These are phyloP conservation scores for Apostichopus leukothele DNA, from an alignment of 53 echinoderm and acorn worm genomes.

Conservation along the genomic window DNA sequence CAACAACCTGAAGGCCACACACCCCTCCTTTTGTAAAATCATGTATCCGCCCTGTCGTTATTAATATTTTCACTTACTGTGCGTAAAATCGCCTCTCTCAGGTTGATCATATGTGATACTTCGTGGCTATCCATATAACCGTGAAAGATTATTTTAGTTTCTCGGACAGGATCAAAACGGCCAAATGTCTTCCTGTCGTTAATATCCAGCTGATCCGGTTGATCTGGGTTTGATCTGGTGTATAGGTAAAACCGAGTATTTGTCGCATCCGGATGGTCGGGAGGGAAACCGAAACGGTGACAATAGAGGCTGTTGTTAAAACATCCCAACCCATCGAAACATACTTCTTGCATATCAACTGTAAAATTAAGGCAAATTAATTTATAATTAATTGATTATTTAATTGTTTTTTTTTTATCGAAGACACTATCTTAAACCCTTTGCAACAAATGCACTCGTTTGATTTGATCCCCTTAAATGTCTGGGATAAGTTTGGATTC, in stretches of 20 bases:
- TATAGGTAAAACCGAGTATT: conserved; percentile 56
- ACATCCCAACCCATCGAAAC: conserved; percentile 58
- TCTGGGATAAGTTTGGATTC: too few relatives aligned
- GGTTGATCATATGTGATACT: conserved; percentile 51
- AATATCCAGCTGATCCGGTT: conserved; percentile 37
- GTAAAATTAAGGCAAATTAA: background rate
- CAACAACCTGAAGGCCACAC: background rate
- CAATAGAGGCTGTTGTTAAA: conserved; percentile 48
- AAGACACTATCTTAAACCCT: too few relatives aligned
- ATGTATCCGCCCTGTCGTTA: background rate
- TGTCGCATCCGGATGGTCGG: conserved; percentile 48
- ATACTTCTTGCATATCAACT: conserved; percentile 45
- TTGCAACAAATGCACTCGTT: too few relatives aligned
- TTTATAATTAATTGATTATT: too few relatives aligned
- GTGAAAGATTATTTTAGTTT: conserved; percentile 69
- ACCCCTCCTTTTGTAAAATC: background rate
- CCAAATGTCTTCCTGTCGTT: conserved; percentile 48
- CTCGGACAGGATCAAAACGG: conserved; percentile 52
- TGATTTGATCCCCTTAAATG: too few relatives aligned
- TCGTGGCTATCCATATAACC: conserved; percentile 67
- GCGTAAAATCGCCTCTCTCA: conserved; percentile 63
- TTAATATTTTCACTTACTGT: conserved; percentile 38
- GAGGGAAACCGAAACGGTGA: conserved; percentile 54
- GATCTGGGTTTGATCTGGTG: conserved; percentile 29
- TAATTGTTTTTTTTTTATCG: too few relatives aligned